These are phyloP conservation scores for Steinernema feltiae DNA, from an alignment of 1,140 invertebrate genomes.

Conservation along the genomic window DNA sequence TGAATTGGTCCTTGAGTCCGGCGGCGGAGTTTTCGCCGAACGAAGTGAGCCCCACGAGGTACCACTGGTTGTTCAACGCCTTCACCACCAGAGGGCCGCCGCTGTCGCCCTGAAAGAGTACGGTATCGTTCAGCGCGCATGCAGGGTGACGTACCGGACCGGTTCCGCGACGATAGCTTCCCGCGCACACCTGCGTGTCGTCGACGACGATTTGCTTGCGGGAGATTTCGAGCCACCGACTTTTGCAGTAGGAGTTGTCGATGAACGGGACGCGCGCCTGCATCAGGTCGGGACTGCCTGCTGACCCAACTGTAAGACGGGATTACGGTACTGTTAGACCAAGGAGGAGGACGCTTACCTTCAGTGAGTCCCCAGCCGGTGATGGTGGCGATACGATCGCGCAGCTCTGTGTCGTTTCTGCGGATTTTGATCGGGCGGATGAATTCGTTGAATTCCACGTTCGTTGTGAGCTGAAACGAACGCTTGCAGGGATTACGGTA, in stretches of 20 bases:
- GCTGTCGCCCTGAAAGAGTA: slow-evolving; percentile 8
- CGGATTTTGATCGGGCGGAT: neutral
- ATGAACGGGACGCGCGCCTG: neutral
- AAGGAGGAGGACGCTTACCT: neutral
- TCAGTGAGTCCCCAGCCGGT: neutral
- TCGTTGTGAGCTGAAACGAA: neutral
- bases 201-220: neutral
- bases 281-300: neutral
- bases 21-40: slow-evolving; percentile 6
- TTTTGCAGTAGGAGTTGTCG: neutral
- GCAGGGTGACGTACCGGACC: neutral
- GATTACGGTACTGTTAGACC: neutral
- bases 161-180: slow-evolving; percentile 1
- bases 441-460: neutral
- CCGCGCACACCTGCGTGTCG: slow-evolving; percentile 10
- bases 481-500: neutral
- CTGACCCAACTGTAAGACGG: neutral
- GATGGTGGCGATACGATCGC: neutral
- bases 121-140: neutral
- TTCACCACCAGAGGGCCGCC: slow-evolving; percentile 9
- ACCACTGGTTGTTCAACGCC: neutral
- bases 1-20: neutral
- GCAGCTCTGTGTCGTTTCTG: neutral
- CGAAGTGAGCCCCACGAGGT: slow-evolving; percentile 3
- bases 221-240: neutral